Evolutionary conservation across 2,888 invertebrate genomes (phyloP), one percentile per base, ranked within the genome.

Genomic region (Trichacis sp.): DNA sequence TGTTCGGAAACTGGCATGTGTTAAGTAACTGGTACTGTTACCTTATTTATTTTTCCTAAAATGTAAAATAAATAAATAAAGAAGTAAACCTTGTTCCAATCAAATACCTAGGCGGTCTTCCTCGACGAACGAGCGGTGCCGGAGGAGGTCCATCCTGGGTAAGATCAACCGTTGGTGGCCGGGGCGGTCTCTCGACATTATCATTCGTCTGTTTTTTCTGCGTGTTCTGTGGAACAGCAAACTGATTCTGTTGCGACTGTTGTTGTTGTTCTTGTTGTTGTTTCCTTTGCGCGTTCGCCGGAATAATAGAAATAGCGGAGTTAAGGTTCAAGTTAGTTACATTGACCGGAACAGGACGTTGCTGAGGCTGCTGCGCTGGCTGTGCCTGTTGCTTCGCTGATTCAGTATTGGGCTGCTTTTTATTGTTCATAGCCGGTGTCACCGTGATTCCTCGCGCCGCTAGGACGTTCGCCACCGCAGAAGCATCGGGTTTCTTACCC

Each of bases 391-490:
- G 52, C 20, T 59, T 67, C 60, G 76, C 60, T 58, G 79, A 65
- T 76, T 85, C 73, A 61, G 73, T 53, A 68, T 72, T 64, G n/a
- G n/a, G n/a, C 29, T 36, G 53, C 50, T 77, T 82, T 70, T 72
- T 82, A 75, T 87, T 87, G 8, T 85, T 89, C 19, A 89, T 88
- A 45, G 91, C 90, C 40, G 89, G 88, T 45, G 92, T 92, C 0
- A 93, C 89, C 30, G 92, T 93, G 55, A 93, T 93, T 1, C 93
- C 93, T 64, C 93, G 86, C 4, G 91, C 91, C 1, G 92, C 93
- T 60, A 93, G 82, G 59, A 93, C 91, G 77, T 90, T 91, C 0
- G 93, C 93, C 75, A 93, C 92, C 0, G 91, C 91, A 75, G 89
- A 91, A 0, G 92, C 91, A 78, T 92, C 91, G 36, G 89, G 89